These are phyloP conservation scores for Brachyistius frenatus DNA, from an alignment of 2,113 vertebrate species.

Conservation along the genomic window DNA sequence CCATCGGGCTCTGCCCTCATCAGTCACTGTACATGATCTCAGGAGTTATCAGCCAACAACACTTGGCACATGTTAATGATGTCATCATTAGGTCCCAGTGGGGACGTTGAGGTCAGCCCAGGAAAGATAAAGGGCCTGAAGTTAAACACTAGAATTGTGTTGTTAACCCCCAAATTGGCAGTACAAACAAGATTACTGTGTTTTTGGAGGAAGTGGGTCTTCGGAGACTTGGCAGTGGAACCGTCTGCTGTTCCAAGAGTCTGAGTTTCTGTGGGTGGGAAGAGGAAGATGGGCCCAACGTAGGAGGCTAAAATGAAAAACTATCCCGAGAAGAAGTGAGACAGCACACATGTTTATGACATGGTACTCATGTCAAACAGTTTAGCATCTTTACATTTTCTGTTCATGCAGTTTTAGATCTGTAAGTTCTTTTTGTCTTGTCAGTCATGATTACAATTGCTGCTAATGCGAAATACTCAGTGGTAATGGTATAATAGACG, in stretches of 20 bases:
- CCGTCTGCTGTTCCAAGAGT: slow-evolving; percentile 51
- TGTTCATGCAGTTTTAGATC: no score
- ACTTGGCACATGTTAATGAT: slow-evolving; percentile 79
- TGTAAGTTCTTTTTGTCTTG: no score
- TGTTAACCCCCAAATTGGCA: slow-evolving; percentile 79
- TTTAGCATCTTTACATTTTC: not conserved
- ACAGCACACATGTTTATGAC: not conserved
- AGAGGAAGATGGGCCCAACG: slow-evolving; percentile 50
- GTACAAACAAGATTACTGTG: slow-evolving; percentile 67
- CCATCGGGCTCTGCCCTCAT: slow-evolving; percentile 4
- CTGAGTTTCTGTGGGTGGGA: slow-evolving; percentile 67
- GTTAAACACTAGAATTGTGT: slow-evolving; percentile 85
- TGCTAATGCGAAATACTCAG: no score
- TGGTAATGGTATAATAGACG: no score
- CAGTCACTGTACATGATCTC: slow-evolving; percentile 77
- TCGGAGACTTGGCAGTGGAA: slow-evolving; percentile 70
- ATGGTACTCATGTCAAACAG: not conserved
- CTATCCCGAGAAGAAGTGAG: slow-evolving; percentile 30
- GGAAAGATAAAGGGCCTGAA: slow-evolving; percentile 86
- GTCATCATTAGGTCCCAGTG: slow-evolving; percentile 79
- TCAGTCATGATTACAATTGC: no score
- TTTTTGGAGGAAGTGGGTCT: slow-evolving; percentile 73
- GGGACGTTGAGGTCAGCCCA: slow-evolving; percentile 86
- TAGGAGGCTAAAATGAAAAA: slow-evolving; percentile 47
- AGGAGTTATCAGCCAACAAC: slow-evolving; percentile 79